Evolutionary conservation across 2,888 invertebrate genomes (phyloP).

Genomic region (Dryococelus australis): DNA sequence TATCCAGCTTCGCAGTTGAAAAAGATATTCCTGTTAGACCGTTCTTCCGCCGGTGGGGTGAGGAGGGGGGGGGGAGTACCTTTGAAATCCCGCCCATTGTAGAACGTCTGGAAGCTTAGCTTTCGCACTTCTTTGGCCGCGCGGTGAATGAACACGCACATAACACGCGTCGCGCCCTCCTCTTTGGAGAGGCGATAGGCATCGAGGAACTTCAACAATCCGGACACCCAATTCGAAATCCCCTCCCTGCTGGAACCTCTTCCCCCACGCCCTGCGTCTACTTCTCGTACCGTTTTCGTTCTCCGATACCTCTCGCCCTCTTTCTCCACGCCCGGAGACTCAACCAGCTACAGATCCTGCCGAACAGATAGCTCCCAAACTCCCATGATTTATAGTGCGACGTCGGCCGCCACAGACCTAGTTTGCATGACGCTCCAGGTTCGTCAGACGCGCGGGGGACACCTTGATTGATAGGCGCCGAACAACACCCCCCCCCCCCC

Average conservation of each 20-base stretch:
- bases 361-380: background rate
- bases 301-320: too few species aligned
- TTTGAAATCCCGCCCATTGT: background rate
- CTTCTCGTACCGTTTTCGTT: background rate
- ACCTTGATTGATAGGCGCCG: background rate
- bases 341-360: background rate
- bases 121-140: background rate
- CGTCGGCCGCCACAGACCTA: background rate
- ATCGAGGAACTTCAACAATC: background rate
- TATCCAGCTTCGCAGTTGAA: too few species aligned
- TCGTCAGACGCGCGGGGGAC: background rate
- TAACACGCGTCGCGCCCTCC: background rate
- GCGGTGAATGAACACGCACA: background rate
- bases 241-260: background rate
- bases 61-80: too few species aligned
- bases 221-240: slow-evolving; percentile 8
- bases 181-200: background rate
- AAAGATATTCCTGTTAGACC: background rate
- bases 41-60: too few species aligned
- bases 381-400: background rate
- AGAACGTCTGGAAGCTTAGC: too few species aligned
- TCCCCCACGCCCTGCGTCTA: background rate
- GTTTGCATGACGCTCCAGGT: background rate
- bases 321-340: too few species aligned
- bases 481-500: background rate